These are phyloP conservation scores for Enteromius treurensis DNA, from an alignment of 2,797 vertebrate species.

Conservation along the genomic window DNA sequence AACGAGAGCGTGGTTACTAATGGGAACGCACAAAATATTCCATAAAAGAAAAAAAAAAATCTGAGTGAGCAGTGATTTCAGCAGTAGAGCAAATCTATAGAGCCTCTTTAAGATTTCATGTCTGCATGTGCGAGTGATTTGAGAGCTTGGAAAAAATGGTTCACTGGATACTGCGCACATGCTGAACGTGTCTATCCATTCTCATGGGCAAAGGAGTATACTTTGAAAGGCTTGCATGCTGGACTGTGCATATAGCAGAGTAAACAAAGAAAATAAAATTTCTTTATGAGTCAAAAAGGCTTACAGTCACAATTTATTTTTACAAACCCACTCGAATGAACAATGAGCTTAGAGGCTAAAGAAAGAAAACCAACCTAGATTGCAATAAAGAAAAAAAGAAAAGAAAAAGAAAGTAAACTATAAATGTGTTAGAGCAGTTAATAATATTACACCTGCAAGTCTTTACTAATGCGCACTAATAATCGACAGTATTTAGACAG, in stretches of 20 bases:
- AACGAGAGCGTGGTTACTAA: neutral
- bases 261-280: neutral
- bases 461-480: neutral
- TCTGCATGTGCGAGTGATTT: neutral
- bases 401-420: neutral
- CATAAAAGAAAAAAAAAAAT: neutral
- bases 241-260: neutral
- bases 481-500: neutral
- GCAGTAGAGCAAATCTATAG: neutral
- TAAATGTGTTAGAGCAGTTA: neutral
- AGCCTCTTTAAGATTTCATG: neutral
- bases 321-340: neutral
- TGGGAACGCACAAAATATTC: constrained; percentile 17
- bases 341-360: neutral
- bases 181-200: neutral
- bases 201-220: neutral
- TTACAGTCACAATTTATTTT: neutral
- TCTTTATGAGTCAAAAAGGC: neutral
- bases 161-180: neutral
- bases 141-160: neutral
- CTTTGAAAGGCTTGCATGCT: neutral
- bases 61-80: neutral
- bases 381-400: neutral
- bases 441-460: neutral
- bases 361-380: neutral